Evolutionary conservation across 2,888 invertebrate genomes (phyloP).

Genomic region (Drosophila cognata): DNA sequence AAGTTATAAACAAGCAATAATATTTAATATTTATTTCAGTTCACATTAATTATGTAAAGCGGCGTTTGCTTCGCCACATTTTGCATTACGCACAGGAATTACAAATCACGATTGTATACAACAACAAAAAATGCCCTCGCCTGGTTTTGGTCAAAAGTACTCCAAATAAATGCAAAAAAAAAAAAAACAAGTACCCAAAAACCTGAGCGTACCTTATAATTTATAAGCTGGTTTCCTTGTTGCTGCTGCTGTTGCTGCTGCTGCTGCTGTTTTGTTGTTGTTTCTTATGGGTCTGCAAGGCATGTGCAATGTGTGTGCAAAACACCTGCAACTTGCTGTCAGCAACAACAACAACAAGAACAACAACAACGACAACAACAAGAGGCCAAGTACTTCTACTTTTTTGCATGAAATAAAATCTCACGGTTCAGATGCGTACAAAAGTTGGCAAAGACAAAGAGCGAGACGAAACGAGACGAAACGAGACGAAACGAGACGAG

Average conservation of each 20-base stretch:
- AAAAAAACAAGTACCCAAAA: conserved; percentile 18
- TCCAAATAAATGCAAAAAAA: conserved; percentile 11
- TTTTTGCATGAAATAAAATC: conserved; percentile 80
- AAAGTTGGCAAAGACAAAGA: conserved; percentile 67
- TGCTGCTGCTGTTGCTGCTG: conserved; percentile 9
- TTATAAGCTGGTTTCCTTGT: conserved; percentile 75
- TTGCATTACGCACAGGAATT: background rate
- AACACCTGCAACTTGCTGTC: conserved; percentile 56
- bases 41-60: conserved; percentile 16
- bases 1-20: background rate
- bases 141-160: conserved; percentile 27
- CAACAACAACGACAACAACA: conserved; percentile 26
- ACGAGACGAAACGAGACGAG: conserved; percentile 20
- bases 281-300: conserved; percentile 19
- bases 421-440: conserved; percentile 80
- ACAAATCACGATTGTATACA: conserved; percentile 2
- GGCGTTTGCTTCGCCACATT: conserved; percentile 4
- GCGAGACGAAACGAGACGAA: conserved; percentile 12
- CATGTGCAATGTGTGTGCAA: conserved; percentile 46
- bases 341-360: conserved; percentile 25
- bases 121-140: conserved; percentile 1
- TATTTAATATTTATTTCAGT: background rate
- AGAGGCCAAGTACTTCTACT: conserved; percentile 73
- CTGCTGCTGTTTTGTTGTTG: background rate
- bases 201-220: conserved; percentile 61